These are phyloP conservation scores for Embiotoca jacksoni DNA, from an alignment of 2,113 vertebrate species.

Conservation along the genomic window DNA sequence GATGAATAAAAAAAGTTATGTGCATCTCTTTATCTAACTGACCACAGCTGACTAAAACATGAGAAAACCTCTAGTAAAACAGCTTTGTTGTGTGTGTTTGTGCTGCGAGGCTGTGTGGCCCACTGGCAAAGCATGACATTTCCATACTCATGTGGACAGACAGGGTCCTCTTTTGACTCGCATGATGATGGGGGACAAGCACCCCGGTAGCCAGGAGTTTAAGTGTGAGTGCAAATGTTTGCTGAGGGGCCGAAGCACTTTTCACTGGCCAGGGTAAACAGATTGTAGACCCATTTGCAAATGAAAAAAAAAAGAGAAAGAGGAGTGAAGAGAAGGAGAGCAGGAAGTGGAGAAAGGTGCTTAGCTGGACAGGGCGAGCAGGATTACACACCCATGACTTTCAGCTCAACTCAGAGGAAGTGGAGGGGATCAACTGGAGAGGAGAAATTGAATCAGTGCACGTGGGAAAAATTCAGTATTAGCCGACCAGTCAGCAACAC, in stretches of 20 bases:
- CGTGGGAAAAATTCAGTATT: constrained; percentile 75
- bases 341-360: constrained; percentile 83
- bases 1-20: neutral
- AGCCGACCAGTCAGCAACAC: constrained; percentile 33
- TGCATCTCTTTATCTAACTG: neutral
- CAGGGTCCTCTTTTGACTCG: constrained; percentile 70
- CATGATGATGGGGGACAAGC: constrained; percentile 68
- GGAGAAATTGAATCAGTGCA: constrained; percentile 71
- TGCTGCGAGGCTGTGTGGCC: constrained; percentile 14
- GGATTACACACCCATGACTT: constrained; percentile 83
- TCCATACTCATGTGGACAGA: constrained; percentile 70
- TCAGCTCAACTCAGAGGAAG: constrained; percentile 74
- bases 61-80: neutral
- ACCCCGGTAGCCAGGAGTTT: constrained; percentile 69
- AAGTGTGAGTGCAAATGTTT: constrained; percentile 87
- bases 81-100: constrained; percentile 8
- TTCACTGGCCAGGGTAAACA: constrained; percentile 84
- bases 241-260: constrained; percentile 79
- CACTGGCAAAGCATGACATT: constrained; percentile 56
- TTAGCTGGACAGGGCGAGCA: constrained; percentile 79
- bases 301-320: constrained; percentile 71
- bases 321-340: constrained; percentile 66
- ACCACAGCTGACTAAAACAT: neutral
- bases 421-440: constrained; percentile 76
- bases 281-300: constrained; percentile 87